Conservation (phyloP, 2,888 invertebrate species). For the Synanthedon formicaeformis region DNA sequence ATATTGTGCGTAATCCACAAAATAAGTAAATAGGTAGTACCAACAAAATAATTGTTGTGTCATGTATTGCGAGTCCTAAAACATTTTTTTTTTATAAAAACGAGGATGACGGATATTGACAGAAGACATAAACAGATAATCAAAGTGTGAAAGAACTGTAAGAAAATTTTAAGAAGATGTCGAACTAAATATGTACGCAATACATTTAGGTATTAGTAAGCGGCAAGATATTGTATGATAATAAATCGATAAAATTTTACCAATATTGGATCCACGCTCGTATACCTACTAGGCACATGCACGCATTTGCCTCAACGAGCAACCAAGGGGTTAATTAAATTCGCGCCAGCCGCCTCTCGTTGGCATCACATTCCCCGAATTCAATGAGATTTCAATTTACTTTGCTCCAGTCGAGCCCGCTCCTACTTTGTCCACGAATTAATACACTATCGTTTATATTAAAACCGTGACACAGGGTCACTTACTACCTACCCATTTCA, state of each 20-base stretch:
- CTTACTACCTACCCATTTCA: constrained; percentile 4
- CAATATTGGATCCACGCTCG: constrained; percentile 7
- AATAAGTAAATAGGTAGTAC: too few species aligned
- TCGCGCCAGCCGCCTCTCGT: constrained; percentile 63
- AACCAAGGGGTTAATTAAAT: constrained; percentile 68
- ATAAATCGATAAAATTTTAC: not conserved
- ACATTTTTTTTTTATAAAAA: too few species aligned
- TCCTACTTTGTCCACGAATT: constrained; percentile 39
- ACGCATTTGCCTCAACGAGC: constrained; percentile 49
- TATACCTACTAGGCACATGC: constrained; percentile 18
- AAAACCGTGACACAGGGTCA: constrained; percentile 17
- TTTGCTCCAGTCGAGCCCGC: constrained; percentile 49
- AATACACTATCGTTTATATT: constrained; percentile 37
- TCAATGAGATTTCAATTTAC: constrained; percentile 70
- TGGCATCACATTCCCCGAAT: constrained; percentile 62
- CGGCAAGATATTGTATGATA: not conserved
- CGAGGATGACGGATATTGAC: too few species aligned
- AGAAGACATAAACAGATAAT: too few species aligned
- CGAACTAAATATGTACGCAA: too few species aligned
- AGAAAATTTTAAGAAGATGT: too few species aligned
- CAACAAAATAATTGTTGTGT: too few species aligned
- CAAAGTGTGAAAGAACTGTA: too few species aligned
- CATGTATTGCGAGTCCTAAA: too few species aligned
- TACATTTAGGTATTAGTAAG: too few species aligned
- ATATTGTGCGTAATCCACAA: too few species aligned